Base-by-base conservation (phyloP, 92 coral and sea anemone species). In the Bergia puertoricense region DNA sequence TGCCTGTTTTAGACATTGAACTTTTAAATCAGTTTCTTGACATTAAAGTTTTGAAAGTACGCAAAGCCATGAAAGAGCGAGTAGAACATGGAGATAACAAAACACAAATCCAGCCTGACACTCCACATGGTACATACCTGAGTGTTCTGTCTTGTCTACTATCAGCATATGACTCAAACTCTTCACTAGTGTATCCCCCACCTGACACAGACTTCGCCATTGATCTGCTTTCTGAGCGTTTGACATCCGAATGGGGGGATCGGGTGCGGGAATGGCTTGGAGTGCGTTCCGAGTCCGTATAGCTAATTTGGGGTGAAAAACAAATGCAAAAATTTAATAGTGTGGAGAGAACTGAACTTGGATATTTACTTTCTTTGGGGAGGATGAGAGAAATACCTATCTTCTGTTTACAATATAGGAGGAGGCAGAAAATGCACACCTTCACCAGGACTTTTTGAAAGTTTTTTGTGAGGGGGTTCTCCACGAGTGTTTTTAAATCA, bases 141-240 rank as follows among this genome's bases (percentile, higher is more conserved):
- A 73, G 88, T 30, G 90, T 88, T 74, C 82, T 78, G 59, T 94
- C 96, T 20, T 20, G 89, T 48, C 71, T 86, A 6, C 93, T 90
- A 81, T 90, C 94, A 51, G 88, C 86, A 4, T 93, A 91, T 4
- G 96, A 91, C 11, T 97, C 97, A 86, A 93, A 91, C 82, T 96
- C 98, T 54, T 95, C 98, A 86, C 98, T 95, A 1, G 96, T 93
- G 85, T 91, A 95, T 7, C 94, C 94, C 41, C 92, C 92, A 20
- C 89, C 90, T 40, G 92, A 89, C 44, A 88, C 88, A 66, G 91
- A 74, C 82, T 88, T 92, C 45, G 92, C 78, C 18, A 89, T 88
- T 9, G 98, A 86, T 57, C 76, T 86, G 51, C 86, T 86, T 59
- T 91, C 96, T 51, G 85, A 56, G 56, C 79, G 82, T 68, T 82